These are phyloP conservation scores for Macrophya annulata DNA, from an alignment of 2,888 invertebrate genomes.

Conservation along the genomic window DNA sequence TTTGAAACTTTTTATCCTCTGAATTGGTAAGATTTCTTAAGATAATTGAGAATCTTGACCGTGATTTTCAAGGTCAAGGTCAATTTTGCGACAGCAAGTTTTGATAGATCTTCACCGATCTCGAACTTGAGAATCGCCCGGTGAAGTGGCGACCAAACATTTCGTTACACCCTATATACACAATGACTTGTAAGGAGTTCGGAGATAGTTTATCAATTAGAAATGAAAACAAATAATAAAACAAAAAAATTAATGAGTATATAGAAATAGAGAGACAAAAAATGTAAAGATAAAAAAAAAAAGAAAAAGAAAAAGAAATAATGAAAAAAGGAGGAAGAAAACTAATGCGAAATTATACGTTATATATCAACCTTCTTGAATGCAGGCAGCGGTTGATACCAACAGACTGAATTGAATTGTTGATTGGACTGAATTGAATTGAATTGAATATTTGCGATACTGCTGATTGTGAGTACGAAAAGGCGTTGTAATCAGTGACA, in stretches of 20 bases:
- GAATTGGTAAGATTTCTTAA: no score
- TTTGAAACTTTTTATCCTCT: no score
- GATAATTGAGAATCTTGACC: no score
- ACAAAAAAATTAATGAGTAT: not conserved
- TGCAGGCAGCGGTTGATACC: slow-evolving; percentile 7
- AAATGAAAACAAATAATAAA: not conserved
- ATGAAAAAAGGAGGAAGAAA: not conserved
- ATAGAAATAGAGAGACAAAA: not conserved
- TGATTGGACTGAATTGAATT: slow-evolving; percentile 9
- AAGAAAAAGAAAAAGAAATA: not conserved
- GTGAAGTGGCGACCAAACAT: no score
- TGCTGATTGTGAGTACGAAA: slow-evolving; percentile 1
- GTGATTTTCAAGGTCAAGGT: no score
- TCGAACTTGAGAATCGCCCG: no score
- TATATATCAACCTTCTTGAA: not conserved
- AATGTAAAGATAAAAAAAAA: not conserved
- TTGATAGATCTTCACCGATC: no score
- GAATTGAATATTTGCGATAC: not conserved
- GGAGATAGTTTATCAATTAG: not conserved
- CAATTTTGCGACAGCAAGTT: no score
- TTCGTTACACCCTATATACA: not conserved
- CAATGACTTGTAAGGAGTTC: not conserved
- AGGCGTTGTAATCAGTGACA: not conserved
- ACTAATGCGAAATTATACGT: not conserved
- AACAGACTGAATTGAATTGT: slow-evolving; percentile 46